These are phyloP conservation scores for Nannoperca obscura DNA, from an alignment of 2,797 vertebrate species.

Conservation along the genomic window DNA sequence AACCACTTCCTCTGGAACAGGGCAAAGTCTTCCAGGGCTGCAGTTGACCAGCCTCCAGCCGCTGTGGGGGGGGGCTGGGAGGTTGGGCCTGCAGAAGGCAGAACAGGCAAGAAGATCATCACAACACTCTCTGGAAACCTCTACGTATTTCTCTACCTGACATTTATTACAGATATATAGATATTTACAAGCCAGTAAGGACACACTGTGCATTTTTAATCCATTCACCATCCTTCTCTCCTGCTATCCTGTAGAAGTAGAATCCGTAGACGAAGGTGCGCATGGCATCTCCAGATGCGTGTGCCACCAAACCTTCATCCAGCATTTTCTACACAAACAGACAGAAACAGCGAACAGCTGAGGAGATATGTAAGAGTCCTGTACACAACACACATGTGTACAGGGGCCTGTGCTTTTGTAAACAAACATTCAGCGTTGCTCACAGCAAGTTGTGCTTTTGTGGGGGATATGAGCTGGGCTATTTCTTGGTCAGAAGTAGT, in stretches of 20 bases:
- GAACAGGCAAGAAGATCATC: not conserved
- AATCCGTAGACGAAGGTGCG: conserved; percentile 97
- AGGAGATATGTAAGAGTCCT: not conserved
- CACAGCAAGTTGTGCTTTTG: too few species aligned
- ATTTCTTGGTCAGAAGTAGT: not conserved
- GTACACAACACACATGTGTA: not conserved
- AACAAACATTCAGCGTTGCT: not conserved
- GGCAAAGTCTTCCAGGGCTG: conserved; percentile 92
- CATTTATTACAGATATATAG: not conserved
- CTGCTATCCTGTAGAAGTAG: conserved; percentile 95
- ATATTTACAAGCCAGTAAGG: not conserved
- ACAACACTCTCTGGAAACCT: not conserved
- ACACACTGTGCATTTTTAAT: not conserved
- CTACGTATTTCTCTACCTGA: not conserved
- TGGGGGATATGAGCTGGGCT: not conserved
- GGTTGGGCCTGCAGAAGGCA: conserved; percentile 55
- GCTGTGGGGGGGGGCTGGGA: conserved; percentile 80
- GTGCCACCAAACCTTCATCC: conserved; percentile 94
- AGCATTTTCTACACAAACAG: conserved; percentile 92
- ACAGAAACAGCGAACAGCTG: not conserved
- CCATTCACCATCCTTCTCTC: conserved; percentile 90
- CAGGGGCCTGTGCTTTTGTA: too few species aligned
- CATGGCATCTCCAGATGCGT: conserved; percentile 95
- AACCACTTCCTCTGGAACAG: conserved; percentile 99
- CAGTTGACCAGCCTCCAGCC: conserved; percentile 87